These are phyloP conservation scores for Drosophila baimaii DNA, from an alignment of 1,140 invertebrate species.

Conservation along the genomic window DNA sequence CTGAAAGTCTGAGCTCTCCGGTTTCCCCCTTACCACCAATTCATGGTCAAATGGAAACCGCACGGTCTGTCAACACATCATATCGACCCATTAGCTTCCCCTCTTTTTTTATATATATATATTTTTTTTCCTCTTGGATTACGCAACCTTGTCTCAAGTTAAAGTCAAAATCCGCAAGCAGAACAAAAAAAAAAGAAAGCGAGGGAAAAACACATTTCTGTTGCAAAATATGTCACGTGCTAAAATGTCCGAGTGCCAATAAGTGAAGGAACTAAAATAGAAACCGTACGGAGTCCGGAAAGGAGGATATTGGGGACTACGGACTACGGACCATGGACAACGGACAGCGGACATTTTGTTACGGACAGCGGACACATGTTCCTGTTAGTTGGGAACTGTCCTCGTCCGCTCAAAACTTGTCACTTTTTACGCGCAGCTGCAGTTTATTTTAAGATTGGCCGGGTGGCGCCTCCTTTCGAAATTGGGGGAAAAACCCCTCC, in stretches of 20 bases:
- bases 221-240: conserved; percentile 75
- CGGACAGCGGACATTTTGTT: conserved; percentile 35
- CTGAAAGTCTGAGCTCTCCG: neutral
- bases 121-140: conserved; percentile 14
- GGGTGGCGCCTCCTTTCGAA: conserved; percentile 52
- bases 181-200: conserved; percentile 9
- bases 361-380: conserved; percentile 70
- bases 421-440: conserved; percentile 81
- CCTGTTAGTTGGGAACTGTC: conserved; percentile 50
- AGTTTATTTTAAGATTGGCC: conserved; percentile 82
- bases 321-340: conserved; percentile 15
- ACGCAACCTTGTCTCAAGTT: conserved; percentile 40
- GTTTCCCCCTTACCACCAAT: neutral
- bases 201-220: conserved; percentile 33
- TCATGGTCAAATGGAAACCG: conserved; percentile 37
- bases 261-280: conserved; percentile 43
- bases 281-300: conserved; percentile 10
- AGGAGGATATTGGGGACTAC: conserved; percentile 7
- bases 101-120: no score
- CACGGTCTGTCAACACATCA: conserved; percentile 56
- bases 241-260: conserved; percentile 69
- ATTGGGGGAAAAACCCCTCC: neutral
- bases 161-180: conserved; percentile 32
- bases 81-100: conserved; percentile 7
- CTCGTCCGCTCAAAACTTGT: conserved; percentile 66